Percentiles rank a stretch among this genome's conserved stretches.
These are phyloP conservation scores for Bilobella aurantiaca DNA, from an alignment of 1,140 invertebrate genomes.

Conservation along the genomic window DNA sequence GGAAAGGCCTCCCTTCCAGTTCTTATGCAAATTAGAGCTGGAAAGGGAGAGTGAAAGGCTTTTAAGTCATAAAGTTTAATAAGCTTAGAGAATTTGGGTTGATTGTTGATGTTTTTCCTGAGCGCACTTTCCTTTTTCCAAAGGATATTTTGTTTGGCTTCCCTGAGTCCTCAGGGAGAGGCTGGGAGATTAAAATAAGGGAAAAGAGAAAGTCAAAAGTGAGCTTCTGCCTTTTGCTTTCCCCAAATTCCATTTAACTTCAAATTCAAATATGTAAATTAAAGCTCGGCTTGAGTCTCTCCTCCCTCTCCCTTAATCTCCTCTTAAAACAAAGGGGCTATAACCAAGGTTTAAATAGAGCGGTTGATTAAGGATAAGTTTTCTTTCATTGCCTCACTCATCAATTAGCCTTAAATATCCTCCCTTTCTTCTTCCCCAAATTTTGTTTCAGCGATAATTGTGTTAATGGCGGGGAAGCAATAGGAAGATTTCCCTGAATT, in stretches of 20 bases:
- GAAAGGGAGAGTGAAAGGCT: constrained; percentile 7
- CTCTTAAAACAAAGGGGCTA: constrained; percentile 1
- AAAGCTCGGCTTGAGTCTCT: not conserved
- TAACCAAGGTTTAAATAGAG: not conserved
- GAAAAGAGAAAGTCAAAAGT: not conserved
- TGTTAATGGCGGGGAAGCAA: too few relatives aligned
- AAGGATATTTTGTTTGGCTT: not conserved
- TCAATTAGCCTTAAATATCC: not conserved
- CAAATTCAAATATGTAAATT: constrained; percentile 7
- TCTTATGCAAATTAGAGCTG: constrained; percentile 22
- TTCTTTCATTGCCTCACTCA: not conserved
- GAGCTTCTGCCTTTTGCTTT: too few relatives aligned
- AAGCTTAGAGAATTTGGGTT: constrained; percentile 16
- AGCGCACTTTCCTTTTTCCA: not conserved
- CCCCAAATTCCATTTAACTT: not conserved
- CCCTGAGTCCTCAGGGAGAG: not conserved
- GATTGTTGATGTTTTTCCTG: constrained; percentile 3
- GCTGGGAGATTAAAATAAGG: not conserved
- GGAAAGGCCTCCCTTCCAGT: not conserved
- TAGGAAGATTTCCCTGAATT: too few relatives aligned
- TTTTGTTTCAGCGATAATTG: too few relatives aligned
- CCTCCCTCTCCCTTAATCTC: not conserved
- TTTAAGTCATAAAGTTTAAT: constrained; percentile 30
- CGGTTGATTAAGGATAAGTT: not conserved
- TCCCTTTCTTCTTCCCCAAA: not conserved